phyloP scores from a whole-genome alignment of 1,140 invertebrate genomes.

The Philotrypesis tridentata region DNA sequence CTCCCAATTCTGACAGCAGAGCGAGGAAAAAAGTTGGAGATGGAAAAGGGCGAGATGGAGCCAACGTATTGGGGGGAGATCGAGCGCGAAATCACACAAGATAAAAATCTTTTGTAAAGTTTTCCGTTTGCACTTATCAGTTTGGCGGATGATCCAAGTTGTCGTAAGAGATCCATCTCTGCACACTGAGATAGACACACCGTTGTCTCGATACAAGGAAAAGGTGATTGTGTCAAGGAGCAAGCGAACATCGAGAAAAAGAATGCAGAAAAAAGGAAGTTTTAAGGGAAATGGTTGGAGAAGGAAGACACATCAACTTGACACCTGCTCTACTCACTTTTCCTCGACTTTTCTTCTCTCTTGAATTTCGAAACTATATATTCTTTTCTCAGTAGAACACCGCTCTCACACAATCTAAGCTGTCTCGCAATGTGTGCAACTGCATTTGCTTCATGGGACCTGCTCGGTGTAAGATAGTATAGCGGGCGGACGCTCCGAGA shows the following conservation, averaged over 20 bases:
- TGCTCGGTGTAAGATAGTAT: not conserved
- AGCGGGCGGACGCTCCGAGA: not conserved
- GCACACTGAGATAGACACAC: not conserved
- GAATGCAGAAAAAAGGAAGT: not conserved
- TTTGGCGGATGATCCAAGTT: not conserved
- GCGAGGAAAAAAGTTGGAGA: not conserved
- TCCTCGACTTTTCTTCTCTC: conserved; percentile 35
- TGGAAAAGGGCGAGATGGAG: too few species aligned
- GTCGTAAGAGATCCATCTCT: not conserved
- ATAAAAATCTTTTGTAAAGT: not conserved
- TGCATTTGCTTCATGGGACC: not conserved
- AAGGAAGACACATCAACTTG: conserved; percentile 36
- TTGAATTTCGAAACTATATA: not conserved
- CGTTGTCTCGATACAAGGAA: not conserved
- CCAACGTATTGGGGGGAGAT: not conserved
- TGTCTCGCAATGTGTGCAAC: not conserved
- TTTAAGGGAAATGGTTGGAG: not conserved
- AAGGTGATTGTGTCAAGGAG: not conserved
- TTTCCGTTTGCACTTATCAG: not conserved
- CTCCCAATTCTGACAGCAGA: not conserved
- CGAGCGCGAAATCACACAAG: not conserved
- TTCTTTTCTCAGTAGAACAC: conserved; percentile 24
- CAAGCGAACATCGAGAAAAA: not conserved
- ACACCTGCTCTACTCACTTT: conserved; percentile 50
- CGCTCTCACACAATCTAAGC: conserved; percentile 8